Base-by-base conservation (phyloP, 2,113 vertebrate species). In the Gopherus flavomarginatus region DNA sequence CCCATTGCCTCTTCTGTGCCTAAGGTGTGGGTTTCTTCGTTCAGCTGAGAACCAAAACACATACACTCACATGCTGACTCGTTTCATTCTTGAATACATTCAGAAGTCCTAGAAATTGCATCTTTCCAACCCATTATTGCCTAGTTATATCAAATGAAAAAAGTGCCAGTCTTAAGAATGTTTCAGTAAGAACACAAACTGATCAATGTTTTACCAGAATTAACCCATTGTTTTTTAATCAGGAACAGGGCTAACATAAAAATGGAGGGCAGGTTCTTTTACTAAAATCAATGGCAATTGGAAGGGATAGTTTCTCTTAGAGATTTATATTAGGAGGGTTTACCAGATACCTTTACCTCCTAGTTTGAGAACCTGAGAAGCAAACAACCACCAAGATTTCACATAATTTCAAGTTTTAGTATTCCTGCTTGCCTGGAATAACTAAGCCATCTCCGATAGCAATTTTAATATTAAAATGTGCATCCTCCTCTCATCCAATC, bases 141-240 rank as follows among this genome's bases (percentile, higher is more conserved):
- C 79, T 89, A 87, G 8, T 6, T 89, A 95, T 92, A 82, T 92
- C 47, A 59, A 54, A 47, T 29, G 42, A 27, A 77, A 62, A 65
- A 27, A 44, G 29, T 47, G 86, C 62, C 19, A 90, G 27, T 16
- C n/a, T 89, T 93, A 81, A 31, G 75, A 95, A 90, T 11, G 79
- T 89, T 77, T 90, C 77, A 42, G 57, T 81, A 86, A 86, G n/a
- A 90, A 13, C 79, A 56, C 27, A 90, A 89, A 86, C n/a, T 86
- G 90, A 87, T 72, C 69, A 89, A 83, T 4, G 1, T 57, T 86
- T 89, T 92, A 79, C 75, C 57, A 92, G 83, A 95, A 80, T 93
- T 57, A 92, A 75, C 52, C 31, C 26, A 90, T 2, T 6, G 16
- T 42, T 77, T 4, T 50, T 79, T 72, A 93, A 93, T 87, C 90